Base-by-base conservation (phyloP, 1,140 invertebrate species). In the Thereuonema tuberculata region DNA sequence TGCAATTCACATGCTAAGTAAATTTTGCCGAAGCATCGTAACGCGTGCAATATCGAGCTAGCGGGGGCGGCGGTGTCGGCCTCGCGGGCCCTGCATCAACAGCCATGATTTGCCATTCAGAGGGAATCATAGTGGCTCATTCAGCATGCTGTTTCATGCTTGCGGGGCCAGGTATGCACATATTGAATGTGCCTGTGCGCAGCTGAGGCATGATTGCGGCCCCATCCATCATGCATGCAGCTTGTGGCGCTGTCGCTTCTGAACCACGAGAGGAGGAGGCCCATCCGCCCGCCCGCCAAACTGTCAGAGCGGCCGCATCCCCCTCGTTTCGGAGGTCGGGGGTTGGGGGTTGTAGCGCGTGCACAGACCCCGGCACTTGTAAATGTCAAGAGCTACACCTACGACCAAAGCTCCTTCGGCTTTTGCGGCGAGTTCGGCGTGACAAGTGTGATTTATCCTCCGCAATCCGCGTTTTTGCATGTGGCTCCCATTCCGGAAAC, bases 141-240 rank as follows among this genome's bases (percentile, higher is more conserved):
- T 55, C 21, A 25, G 53, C 53, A 27, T 29, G 27, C 53, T 21
- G 53, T 50, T 50, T 50, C 48, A 50, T 50, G 48, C 48, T 50
- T 50, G 48, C 48, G 53, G 25, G 49, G 53, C 27, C 53, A 55
- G 53, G 53, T 55, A 55, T 55, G 53, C 53, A 29, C 53, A 55
- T 55, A 55, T 55, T 55, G 53, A 50, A 50, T 20, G 48, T n/a
- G n/a, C n/a, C 48, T 12, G 48, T 5, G 48, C 48, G 48, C 48
- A 50, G 17, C 48, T 24, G 48, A 20, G 9, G 17, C 27, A 3
- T 55, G 53, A 55, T 55, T 55, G 53, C 53, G 27, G 15, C 14
- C 3, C 53, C 53, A 55, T 55, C 28, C 26, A 29, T 55, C 53
- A 55, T 21, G 31, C 5, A 5, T 37, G 31, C 31, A 17, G 31